A percentile compares a stretch with the other conserved stretches of the same genome.
These are phyloP conservation scores for Tokudaia tokunoshimensis DNA, from an alignment of 2,797 vertebrate species.

Conservation along the genomic window DNA sequence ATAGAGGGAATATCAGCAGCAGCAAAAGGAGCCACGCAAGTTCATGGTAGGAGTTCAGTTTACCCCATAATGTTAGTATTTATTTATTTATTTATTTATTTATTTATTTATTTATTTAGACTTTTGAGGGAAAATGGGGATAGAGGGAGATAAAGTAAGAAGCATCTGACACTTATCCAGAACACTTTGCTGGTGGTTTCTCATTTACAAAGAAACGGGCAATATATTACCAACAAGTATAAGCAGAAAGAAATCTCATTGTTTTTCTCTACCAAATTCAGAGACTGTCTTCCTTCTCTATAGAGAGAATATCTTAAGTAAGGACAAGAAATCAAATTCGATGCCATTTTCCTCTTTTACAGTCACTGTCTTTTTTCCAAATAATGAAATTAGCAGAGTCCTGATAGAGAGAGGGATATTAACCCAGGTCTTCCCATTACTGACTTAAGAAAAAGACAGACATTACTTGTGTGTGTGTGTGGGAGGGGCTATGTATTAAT, in stretches of 20 bases:
- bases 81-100: slow-evolving; percentile 6
- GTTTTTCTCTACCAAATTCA: not conserved
- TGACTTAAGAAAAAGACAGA: not conserved
- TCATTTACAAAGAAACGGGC: slow-evolving; percentile 38
- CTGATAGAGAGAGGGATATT: not conserved
- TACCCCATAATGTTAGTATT: not conserved
- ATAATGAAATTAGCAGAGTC: not conserved
- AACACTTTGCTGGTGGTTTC: slow-evolving; percentile 28
- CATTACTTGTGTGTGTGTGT: not conserved
- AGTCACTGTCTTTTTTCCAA: not conserved
- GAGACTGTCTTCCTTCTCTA: not conserved
- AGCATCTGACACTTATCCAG: not conserved
- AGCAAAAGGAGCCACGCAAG: not conserved
- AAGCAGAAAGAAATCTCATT: not conserved
- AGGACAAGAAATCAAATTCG: not conserved
- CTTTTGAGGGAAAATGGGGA: not conserved
- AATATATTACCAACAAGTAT: not conserved
- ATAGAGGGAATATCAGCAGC: no score
- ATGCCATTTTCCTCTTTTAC: not conserved
- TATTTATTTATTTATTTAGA: not conserved
- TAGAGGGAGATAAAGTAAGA: not conserved
- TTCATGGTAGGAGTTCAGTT: not conserved
- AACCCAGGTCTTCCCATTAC: not conserved
- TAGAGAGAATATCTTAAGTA: not conserved
- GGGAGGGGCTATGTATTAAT: not conserved